Percentiles rank a stretch among this genome's conserved stretches.
Conservation (phyloP, 2,113 vertebrate genomes). For the Marcusenius ussheri region DNA sequence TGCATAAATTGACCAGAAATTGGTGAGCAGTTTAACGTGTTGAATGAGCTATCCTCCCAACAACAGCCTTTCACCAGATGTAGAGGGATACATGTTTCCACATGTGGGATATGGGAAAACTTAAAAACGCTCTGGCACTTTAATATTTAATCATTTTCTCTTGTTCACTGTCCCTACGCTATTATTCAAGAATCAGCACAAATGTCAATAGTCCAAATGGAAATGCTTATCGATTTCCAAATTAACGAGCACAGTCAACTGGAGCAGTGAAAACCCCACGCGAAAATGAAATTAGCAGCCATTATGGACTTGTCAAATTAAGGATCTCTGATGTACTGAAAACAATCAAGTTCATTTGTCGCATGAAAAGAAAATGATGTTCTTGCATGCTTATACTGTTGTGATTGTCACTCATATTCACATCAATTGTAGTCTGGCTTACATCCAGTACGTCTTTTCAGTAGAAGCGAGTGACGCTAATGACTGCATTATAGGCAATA, state of each 20-base stretch:
- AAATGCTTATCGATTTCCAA: not conserved
- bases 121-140: constrained; percentile 24
- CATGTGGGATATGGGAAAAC: constrained; percentile 45
- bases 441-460: not conserved
- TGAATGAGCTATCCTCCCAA: constrained; percentile 40
- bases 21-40: constrained; percentile 51
- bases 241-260: not conserved
- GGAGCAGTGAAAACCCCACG: not conserved
- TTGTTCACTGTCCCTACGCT: constrained; percentile 1
- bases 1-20: constrained; percentile 61
- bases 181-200: not conserved
- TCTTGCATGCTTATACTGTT: not conserved
- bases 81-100: constrained; percentile 57
- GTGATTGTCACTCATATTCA: not conserved
- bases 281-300: not conserved
- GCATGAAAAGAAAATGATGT: not conserved
- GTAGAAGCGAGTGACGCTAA: not conserved
- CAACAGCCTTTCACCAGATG: constrained; percentile 61
- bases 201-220: constrained; percentile 15
- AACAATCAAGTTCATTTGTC: not conserved
- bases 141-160: constrained; percentile 24
- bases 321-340: not conserved
- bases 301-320: not conserved
- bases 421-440: not conserved
- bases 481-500: not conserved